Conservation (phyloP, 2,888 invertebrate species). For the Oscheius sp. region DNA sequence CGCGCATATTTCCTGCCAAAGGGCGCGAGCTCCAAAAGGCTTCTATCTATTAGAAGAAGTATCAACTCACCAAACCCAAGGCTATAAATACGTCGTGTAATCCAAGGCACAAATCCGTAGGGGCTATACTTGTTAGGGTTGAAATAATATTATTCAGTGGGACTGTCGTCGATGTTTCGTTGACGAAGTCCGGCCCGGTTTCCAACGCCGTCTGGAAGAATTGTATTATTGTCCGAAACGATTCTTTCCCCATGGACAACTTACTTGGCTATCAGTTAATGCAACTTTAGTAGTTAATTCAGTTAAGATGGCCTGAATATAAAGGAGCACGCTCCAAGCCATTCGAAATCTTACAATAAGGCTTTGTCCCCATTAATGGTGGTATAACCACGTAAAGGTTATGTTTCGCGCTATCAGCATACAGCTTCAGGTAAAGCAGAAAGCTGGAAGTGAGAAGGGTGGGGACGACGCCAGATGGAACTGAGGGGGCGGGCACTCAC, state of each 20-base stretch:
- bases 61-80: constrained; percentile 56
- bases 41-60: background rate
- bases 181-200: constrained; percentile 38
- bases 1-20: constrained; percentile 29
- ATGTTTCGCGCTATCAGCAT: constrained; percentile 20
- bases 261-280: background rate
- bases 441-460: too few relatives aligned
- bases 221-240: background rate
- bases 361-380: constrained; percentile 18
- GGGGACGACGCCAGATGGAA: constrained; percentile 27
- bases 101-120: constrained; percentile 58
- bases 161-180: background rate
- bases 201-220: constrained; percentile 45
- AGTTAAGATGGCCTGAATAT: constrained; percentile 37
- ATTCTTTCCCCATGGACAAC: background rate
- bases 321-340: constrained; percentile 50
- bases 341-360: constrained; percentile 27
- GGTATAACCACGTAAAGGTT: background rate
- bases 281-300: constrained; percentile 3
- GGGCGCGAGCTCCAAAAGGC: background rate
- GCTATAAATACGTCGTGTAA: constrained; percentile 67
- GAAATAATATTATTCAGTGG: constrained; percentile 13
- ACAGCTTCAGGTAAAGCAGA: constrained; percentile 5
- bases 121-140: constrained; percentile 16
- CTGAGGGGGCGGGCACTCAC: constrained; percentile 30